Percentiles rank a stretch among this genome's conserved stretches.
Evolutionary conservation across 2,888 invertebrate species (phyloP).

Genomic region (Plebejus argus): DNA sequence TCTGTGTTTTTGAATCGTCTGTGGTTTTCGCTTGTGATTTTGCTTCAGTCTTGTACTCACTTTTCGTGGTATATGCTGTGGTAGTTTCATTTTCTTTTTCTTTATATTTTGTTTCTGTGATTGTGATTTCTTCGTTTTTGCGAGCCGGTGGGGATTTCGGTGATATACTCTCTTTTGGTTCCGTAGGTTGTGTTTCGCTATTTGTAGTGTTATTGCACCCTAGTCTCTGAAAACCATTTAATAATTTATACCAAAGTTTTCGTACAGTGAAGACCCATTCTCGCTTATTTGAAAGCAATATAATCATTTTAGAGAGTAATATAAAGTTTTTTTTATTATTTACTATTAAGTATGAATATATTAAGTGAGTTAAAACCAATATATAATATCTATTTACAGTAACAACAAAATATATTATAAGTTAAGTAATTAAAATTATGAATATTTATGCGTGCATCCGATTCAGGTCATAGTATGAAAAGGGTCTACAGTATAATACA

Average conservation of each 20-base stretch:
- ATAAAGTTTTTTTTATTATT: too few species aligned
- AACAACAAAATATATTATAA: too few species aligned
- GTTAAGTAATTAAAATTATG: too few species aligned
- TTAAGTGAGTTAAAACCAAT: too few species aligned
- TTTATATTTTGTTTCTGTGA: constrained; percentile 13
- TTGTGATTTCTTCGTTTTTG: neutral
- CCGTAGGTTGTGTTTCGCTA: constrained; percentile 6
- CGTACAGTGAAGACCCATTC: too few species aligned
- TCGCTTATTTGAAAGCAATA: too few species aligned
- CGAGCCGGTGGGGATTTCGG: neutral
- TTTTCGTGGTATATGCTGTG: neutral
- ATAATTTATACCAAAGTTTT: neutral
- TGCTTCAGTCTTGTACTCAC: constrained; percentile 2
- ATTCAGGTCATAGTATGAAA: too few species aligned
- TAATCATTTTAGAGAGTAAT: too few species aligned
- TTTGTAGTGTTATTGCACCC: constrained; percentile 45
- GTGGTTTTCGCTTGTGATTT: constrained; percentile 2
- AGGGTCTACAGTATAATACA: too few species aligned
- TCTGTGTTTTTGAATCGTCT: constrained; percentile 49
- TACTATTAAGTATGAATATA: too few species aligned
- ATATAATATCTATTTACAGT: too few species aligned
- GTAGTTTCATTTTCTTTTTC: constrained; percentile 20
- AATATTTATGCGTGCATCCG: too few species aligned
- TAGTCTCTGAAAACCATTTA: constrained; percentile 46
- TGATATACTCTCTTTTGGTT: neutral